These are phyloP conservation scores for Leptura quadrifasciata DNA, from an alignment of 2,888 invertebrate species.

Conservation along the genomic window DNA sequence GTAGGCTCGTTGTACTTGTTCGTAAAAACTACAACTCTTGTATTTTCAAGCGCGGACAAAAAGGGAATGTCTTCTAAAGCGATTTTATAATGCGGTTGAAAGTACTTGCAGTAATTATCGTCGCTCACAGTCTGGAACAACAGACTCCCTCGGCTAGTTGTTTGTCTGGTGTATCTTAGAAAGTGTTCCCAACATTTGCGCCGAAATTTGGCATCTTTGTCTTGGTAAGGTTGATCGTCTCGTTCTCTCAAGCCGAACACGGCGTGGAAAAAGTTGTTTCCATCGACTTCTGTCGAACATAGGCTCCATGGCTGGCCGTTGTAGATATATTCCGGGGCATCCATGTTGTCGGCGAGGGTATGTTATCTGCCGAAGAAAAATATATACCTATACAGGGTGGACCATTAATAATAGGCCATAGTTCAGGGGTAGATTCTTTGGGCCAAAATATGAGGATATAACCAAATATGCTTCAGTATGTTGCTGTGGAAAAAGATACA, in stretches of 20 bases:
- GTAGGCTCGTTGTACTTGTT: not conserved
- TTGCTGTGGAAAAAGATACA: no score
- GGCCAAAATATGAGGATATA: no score
- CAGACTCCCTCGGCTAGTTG: not conserved
- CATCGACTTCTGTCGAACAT: not conserved
- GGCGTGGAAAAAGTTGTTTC: slow-evolving; percentile 1
- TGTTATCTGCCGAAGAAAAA: no score
- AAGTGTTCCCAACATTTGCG: not conserved
- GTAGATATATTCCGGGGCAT: not conserved
- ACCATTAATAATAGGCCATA: no score
- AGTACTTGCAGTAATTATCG: not conserved
- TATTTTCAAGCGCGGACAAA: not conserved
- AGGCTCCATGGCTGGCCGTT: not conserved
- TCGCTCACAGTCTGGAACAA: no score
- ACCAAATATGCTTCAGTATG: no score
- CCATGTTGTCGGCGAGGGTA: not conserved
- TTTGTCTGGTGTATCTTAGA: not conserved
- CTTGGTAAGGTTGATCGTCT: not conserved
- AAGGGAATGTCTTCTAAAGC: not conserved
- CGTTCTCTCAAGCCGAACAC: not conserved
- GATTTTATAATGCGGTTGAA: not conserved
- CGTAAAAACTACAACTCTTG: not conserved
- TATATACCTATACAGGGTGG: no score
- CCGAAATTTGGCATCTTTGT: not conserved
- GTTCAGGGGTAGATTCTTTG: no score